Evolutionary conservation across 2,888 invertebrate species (phyloP).

Genomic region (Acrobasis consociella): DNA sequence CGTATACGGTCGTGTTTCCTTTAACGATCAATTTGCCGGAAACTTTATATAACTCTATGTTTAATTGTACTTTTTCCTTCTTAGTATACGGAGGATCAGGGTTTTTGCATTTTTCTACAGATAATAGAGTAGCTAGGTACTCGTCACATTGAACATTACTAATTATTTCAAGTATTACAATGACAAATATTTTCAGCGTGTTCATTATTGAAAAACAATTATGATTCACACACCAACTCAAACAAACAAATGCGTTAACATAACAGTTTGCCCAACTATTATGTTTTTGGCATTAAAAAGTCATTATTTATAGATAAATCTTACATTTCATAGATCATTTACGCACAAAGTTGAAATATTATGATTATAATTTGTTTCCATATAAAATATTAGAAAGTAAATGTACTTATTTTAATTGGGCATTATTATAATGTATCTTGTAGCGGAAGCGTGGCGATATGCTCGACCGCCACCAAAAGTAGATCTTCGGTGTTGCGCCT

Average conservation of each 20-base stretch:
- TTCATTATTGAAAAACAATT: background rate
- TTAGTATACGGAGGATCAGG: background rate
- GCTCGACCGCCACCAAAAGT: no score
- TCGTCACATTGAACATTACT: background rate
- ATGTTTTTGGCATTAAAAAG: background rate
- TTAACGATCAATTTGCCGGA: background rate
- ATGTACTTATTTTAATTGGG: no score
- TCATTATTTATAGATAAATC: background rate
- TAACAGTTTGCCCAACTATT: background rate
- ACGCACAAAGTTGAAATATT: background rate
- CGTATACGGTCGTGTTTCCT: background rate
- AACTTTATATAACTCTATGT: background rate
- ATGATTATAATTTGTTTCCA: no score
- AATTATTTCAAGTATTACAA: background rate
- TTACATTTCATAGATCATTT: background rate
- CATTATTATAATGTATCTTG: no score
- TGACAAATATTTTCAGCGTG: background rate
- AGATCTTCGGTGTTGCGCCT: no score
- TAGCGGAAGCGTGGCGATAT: no score
- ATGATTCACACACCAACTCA: background rate
- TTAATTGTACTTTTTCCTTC: background rate
- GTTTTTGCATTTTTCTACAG: conserved; percentile 4
- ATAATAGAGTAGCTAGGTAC: background rate
- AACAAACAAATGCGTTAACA: background rate
- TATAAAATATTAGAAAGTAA: no score